phyloP scores from a whole-genome alignment of 1,140 invertebrate species.

The Hydropsyche tenuis region DNA sequence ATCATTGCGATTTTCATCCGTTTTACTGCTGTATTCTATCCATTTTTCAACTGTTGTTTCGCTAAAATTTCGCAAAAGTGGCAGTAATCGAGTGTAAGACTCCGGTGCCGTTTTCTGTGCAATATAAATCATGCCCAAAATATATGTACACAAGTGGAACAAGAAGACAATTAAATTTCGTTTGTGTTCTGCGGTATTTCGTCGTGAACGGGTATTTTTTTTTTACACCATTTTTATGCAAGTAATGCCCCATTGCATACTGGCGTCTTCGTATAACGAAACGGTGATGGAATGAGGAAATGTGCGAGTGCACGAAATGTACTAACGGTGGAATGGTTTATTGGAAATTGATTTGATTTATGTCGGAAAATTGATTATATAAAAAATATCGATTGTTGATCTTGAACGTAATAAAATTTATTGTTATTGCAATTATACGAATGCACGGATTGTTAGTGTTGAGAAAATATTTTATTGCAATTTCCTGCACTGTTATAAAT shows the following conservation, averaged over 20 bases:
- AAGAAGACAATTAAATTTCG: neutral
- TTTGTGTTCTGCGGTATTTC: no score
- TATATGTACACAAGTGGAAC: slow-evolving; percentile 2
- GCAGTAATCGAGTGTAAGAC: neutral
- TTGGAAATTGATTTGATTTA: no score
- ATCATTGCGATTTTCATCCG: neutral
- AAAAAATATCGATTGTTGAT: no score
- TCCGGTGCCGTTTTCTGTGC: neutral
- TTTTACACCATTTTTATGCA: neutral
- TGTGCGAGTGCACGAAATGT: neutral
- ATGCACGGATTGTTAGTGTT: no score
- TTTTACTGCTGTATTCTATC: neutral
- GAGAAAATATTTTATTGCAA: no score
- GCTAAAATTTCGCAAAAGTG: slow-evolving; percentile 1
- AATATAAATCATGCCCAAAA: neutral
- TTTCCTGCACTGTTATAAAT: no score
- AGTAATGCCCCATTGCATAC: neutral
- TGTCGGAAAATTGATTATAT: no score
- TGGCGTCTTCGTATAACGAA: neutral
- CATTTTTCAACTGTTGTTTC: neutral
- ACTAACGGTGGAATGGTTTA: no score
- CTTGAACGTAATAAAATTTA: no score
- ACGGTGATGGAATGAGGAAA: slow-evolving; percentile 11
- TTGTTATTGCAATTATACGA: no score
- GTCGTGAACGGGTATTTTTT: no score